Evolutionary conservation across 1,140 invertebrate species (phyloP).

Genomic region (Oncopodura yosiiana): DNA sequence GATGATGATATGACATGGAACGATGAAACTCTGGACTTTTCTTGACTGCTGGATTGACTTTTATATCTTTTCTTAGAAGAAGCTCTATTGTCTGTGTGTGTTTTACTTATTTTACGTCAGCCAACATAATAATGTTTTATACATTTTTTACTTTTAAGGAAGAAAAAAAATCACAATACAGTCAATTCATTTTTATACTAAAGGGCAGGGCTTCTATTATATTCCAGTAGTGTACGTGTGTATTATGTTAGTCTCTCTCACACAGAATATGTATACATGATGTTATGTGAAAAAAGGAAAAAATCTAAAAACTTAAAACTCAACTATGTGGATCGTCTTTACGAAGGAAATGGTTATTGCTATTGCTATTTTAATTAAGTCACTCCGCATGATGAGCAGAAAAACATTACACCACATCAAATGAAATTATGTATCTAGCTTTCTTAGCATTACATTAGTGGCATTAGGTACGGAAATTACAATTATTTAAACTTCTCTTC

Average conservation of each 20-base stretch:
- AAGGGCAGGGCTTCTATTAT: no score
- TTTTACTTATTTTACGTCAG: no score
- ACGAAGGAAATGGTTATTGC: constrained; percentile 24
- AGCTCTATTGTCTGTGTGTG: not conserved
- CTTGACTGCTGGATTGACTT: not conserved
- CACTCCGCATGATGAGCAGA: constrained; percentile 8
- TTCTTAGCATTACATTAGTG: no score
- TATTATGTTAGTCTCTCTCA: no score
- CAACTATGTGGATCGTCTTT: not conserved
- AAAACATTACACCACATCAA: no score
- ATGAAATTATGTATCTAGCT: no score
- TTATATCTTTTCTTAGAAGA: not conserved
- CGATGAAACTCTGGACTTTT: not conserved
- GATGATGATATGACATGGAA: not conserved
- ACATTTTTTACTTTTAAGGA: not conserved
- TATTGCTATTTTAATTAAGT: constrained; percentile 28
- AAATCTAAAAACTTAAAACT: not conserved
- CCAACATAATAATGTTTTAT: not conserved
- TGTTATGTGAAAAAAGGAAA: not conserved
- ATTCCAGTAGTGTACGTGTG: not conserved
- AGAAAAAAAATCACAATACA: not conserved
- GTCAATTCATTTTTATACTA: not conserved
- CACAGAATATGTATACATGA: not conserved
- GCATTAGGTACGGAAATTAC: constrained; percentile 17
- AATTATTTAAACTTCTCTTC: constrained; percentile 11